Evolutionary conservation across 2,797 vertebrate species (phyloP).

Genomic region (Gymnothorax reevesii): DNA sequence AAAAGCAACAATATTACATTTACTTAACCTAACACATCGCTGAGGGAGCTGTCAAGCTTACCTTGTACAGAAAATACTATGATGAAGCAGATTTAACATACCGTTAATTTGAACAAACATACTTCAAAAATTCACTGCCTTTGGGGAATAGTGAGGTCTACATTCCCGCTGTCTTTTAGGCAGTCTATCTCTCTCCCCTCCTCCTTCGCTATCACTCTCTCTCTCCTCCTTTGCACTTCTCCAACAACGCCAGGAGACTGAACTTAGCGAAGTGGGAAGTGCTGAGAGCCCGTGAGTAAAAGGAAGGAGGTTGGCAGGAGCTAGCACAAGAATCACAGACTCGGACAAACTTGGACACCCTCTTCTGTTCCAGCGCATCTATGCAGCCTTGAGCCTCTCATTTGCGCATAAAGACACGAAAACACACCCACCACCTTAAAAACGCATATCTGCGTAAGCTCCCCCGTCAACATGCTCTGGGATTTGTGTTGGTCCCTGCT

Average conservation of each 20-base stretch:
- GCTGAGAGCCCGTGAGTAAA: not conserved
- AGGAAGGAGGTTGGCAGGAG: slow-evolving; percentile 4
- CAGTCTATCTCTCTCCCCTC: not conserved
- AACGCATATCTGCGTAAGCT: slow-evolving; percentile 27
- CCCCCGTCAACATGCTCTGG: slow-evolving; percentile 50
- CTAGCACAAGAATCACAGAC: slow-evolving; percentile 20
- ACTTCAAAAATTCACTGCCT: not conserved
- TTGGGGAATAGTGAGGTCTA: not conserved
- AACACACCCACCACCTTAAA: slow-evolving; percentile 24
- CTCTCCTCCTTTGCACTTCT: slow-evolving; percentile 4
- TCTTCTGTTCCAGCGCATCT: not conserved
- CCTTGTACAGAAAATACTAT: not conserved
- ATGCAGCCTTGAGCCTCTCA: not conserved
- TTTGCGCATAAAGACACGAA: not conserved
- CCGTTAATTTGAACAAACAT: not conserved
- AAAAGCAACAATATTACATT: not conserved
- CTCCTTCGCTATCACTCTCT: slow-evolving; percentile 16
- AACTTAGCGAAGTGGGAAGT: slow-evolving; percentile 12
- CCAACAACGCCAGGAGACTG: slow-evolving; percentile 12
- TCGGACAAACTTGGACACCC: not conserved
- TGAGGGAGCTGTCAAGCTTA: not conserved
- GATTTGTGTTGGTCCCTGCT: slow-evolving; percentile 52
- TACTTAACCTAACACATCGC: not conserved
- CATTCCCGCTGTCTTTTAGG: not conserved
- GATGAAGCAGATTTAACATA: not conserved